Evolutionary conservation across 1,140 invertebrate genomes (phyloP), one percentile per base, ranked within the genome.

Genomic region (Megalonaias nervosa): DNA sequence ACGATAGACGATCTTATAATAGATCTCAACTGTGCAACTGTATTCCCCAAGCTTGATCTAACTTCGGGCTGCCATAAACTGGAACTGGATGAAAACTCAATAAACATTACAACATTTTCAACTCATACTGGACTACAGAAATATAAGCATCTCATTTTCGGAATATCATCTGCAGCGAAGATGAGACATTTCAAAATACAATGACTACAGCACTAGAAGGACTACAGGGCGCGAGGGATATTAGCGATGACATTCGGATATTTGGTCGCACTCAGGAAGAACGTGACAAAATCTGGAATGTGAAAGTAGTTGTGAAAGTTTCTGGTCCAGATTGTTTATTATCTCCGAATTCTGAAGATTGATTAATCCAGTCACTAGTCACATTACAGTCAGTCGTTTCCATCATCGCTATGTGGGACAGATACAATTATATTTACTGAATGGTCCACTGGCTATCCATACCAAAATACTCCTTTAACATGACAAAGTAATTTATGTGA

Each of bases 121-220:
- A 80, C 79, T 0, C 85, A 86, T 71, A 48, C 76, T 23, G 82
- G n/a, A n/a, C n/a, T n/a, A n/a, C n/a, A n/a, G 80, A 12, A 76
- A 16, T 86, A 82, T 58, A 71, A 84, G 55, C 26, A 77, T 0
- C 17, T 82, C 14, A 74, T 21, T 14, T 85, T 84, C 74, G 78
- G 83, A 17, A 69, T 85, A 12, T 69, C 72, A 38, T 31, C 31
- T 2, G 31, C 31, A 72, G 64, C 4, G 82, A 79, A 14, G 57
- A 80, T 13, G 79, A 86, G 70, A 77, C 80, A 26, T 85, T 85
- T 71, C 82, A 82, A 69, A 58, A 81, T 26, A 65, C 65, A n/a
- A 71, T 82, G 0, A 23, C 62, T 21, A 74, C 60, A 16, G 75
- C 59, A 9, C 56, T 81, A 2, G 62, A 66, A 65, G 76, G 68